Evolutionary conservation across 2,888 invertebrate species (phyloP), one percentile per base, ranked within the genome.

Genomic region (Stenichneumon culpator): DNA sequence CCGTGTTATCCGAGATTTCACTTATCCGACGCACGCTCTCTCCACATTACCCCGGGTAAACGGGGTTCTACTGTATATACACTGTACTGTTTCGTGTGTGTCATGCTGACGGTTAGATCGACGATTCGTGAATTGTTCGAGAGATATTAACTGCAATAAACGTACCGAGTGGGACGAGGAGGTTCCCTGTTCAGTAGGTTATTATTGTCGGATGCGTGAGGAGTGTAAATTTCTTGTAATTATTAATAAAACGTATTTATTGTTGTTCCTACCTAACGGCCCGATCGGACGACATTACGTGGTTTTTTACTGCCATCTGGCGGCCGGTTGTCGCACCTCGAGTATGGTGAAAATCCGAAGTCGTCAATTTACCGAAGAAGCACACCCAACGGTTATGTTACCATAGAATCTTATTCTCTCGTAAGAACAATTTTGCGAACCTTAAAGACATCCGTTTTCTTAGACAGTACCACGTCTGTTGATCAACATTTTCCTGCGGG

Each of bases 171-270:
- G 11, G 14, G 67, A 19, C 67, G n/a, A 25, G n/a, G 16, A 54
- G 14, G 11, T 7, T 11, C 6, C 36, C 2, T 19, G 52, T 4
- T 25, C 14, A 77, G 16, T 16, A 16, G 52, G 36, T 67, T 67
- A n/a, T 22, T 25, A 22, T 19, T n/a, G n/a, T 63, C 14, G 14
- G 14, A 32, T 19, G 67, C 22, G 39, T 22, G 39, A 22, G 11
- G 36, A 32, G 25, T 67, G 22, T 54, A 67, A 52, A 14, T 39
- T 11, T 52, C 2, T 39, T 77, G 22, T 52, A 52, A 67, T 39
- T 16, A 77, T 67, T 16, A 47, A 74, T 74, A 32, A 74, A 50
- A 25, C 25, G 22, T 28, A 74, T 54, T 70, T 70, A 52, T 28
- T 16, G 16, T 52, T 16, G 9, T 5, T 52, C 70, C 52, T 70